phyloP scores from a whole-genome alignment of 2,888 invertebrate species.

The Pristionchus japonicus region DNA sequence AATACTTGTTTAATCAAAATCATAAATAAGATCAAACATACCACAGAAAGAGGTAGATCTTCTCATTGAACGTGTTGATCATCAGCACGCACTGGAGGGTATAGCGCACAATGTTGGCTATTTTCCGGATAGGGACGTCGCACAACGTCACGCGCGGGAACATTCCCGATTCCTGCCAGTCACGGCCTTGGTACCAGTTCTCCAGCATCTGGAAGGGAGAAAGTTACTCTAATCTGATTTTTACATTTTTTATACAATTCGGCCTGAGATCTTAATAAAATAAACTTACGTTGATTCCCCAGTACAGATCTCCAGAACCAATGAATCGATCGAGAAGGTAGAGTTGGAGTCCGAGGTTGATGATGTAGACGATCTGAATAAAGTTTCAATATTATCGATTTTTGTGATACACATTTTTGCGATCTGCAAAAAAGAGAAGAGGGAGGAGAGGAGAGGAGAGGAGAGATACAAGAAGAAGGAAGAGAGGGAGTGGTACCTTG shows the following conservation, averaged over 20 bases:
- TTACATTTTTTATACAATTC: conserved; percentile 1
- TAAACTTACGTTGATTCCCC: conserved; percentile 72
- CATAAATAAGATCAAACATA: conserved; percentile 43
- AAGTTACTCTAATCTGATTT: neutral
- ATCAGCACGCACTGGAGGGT: conserved; percentile 75
- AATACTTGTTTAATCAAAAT: neutral
- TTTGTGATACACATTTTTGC: too few species aligned
- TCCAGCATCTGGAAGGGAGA: conserved; percentile 65
- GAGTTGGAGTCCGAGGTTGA: conserved; percentile 74
- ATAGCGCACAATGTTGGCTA: conserved; percentile 75
- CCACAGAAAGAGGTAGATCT: conserved; percentile 74
- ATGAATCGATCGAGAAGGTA: conserved; percentile 75
- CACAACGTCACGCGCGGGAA: conserved; percentile 73
- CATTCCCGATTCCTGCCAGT: conserved; percentile 74
- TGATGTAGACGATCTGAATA: conserved; percentile 58
- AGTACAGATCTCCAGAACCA: conserved; percentile 71
- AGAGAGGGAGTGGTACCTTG: neutral
- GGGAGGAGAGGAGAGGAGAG: too few species aligned
- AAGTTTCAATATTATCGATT: neutral
- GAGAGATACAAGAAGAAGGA: too few species aligned
- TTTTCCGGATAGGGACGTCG: conserved; percentile 74
- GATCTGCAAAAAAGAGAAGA: too few species aligned
- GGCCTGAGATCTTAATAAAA: neutral
- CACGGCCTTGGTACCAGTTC: conserved; percentile 71
- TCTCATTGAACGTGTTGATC: conserved; percentile 76